phyloP scores from a whole-genome alignment of 2,797 vertebrate genomes.

The Xenopus petersii region DNA sequence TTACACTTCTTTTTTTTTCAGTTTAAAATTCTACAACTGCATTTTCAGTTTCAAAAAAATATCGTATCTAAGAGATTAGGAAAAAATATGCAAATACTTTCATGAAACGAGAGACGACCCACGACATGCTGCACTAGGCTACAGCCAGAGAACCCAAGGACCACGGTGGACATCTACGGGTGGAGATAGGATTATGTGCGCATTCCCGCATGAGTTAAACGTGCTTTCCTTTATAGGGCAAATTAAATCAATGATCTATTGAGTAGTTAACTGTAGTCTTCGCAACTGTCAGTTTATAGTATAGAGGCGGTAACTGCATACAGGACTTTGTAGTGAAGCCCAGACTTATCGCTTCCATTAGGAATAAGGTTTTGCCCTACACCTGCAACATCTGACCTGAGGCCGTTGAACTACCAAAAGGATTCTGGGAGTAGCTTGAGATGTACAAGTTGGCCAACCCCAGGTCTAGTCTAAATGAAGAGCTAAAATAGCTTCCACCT shows the following conservation, averaged over 20 bases:
- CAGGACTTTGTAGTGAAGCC: not conserved
- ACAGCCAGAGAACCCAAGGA: not conserved
- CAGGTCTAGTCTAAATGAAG: too few relatives aligned
- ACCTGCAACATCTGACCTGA: too few relatives aligned
- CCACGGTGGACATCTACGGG: conserved; percentile 44
- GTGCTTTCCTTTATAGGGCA: not conserved
- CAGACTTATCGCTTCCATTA: not conserved
- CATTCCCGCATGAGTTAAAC: not conserved
- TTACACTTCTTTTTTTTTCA: conserved; percentile 51
- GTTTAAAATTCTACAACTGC: conserved; percentile 75
- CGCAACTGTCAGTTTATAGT: not conserved
- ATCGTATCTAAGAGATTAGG: conserved; percentile 74
- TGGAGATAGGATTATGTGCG: not conserved
- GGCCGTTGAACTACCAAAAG: too few relatives aligned
- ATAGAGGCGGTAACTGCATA: conserved; percentile 1
- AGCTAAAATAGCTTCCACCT: too few relatives aligned
- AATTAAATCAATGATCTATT: too few relatives aligned
- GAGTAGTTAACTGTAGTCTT: not conserved
- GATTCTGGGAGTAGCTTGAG: too few relatives aligned
- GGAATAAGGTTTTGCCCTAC: not conserved
- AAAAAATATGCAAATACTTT: conserved; percentile 68
- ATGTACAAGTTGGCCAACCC: too few relatives aligned
- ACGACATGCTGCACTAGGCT: conserved; percentile 60
- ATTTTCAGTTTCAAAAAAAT: conserved; percentile 77
- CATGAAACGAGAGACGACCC: conserved; percentile 54